These are phyloP conservation scores for Sebastes diaconus DNA, from an alignment of 2,797 vertebrate genomes.

Conservation along the genomic window DNA sequence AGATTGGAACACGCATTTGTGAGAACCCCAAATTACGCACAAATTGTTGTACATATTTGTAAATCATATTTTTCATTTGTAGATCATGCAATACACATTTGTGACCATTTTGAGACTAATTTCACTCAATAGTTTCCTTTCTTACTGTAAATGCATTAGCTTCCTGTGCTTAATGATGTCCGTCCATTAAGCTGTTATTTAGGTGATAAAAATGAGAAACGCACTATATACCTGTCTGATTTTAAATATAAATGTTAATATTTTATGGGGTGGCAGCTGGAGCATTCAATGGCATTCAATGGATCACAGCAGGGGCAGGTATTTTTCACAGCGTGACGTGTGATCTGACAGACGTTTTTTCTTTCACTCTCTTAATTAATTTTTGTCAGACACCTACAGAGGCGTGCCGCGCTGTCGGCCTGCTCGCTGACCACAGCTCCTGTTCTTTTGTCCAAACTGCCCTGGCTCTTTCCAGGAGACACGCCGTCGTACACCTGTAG, in stretches of 20 bases:
- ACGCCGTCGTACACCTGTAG: slow-evolving; percentile 27
- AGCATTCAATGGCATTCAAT: slow-evolving; percentile 83
- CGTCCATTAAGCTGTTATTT: slow-evolving; percentile 47
- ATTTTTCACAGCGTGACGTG: slow-evolving; percentile 78
- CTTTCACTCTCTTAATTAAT: slow-evolving; percentile 78
- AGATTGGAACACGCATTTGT: too few relatives aligned
- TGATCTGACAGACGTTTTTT: slow-evolving; percentile 74
- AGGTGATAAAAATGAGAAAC: slow-evolving; percentile 40
- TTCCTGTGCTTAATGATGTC: slow-evolving; percentile 28
- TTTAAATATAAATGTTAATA: slow-evolving; percentile 74
- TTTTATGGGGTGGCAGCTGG: slow-evolving; percentile 79
- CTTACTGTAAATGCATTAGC: neutral
- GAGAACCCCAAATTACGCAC: too few relatives aligned
- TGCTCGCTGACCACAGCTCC: slow-evolving; percentile 51
- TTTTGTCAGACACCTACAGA: slow-evolving; percentile 70
- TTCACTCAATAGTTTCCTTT: neutral
- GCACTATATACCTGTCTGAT: slow-evolving; percentile 73
- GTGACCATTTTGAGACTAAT: too few relatives aligned
- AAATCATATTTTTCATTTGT: too few relatives aligned
- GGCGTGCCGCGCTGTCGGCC: slow-evolving; percentile 39
- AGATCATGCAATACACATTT: accelerated
- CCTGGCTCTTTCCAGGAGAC: slow-evolving; percentile 12
- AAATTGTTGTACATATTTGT: too few relatives aligned
- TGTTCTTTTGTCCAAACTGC: slow-evolving; percentile 49
- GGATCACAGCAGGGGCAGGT: slow-evolving; percentile 75